phyloP scores from a whole-genome alignment of 2,888 invertebrate genomes.

The Hyposoter dolosus region DNA sequence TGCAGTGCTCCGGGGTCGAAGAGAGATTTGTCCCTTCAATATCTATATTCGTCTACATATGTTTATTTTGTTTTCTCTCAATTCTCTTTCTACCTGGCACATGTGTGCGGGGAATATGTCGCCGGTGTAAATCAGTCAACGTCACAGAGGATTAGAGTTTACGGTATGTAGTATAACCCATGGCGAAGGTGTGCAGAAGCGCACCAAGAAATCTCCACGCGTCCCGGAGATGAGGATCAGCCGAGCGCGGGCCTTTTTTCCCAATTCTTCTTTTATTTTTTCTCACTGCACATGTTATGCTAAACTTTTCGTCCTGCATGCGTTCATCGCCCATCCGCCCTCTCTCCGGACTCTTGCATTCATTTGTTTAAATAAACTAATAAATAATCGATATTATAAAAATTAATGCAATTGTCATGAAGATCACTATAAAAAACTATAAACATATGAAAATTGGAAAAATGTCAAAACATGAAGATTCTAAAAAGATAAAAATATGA shows the following conservation, averaged over 20 bases:
- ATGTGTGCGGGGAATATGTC: constrained; percentile 75
- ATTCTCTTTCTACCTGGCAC: constrained; percentile 23
- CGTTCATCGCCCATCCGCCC: constrained; percentile 32
- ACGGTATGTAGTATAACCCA: constrained; percentile 70
- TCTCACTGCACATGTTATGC: constrained; percentile 34
- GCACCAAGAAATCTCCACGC: constrained; percentile 41
- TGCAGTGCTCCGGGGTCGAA: constrained; percentile 16
- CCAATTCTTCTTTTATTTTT: constrained; percentile 23
- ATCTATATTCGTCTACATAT: constrained; percentile 10
- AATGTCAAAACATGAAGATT: too few relatives aligned
- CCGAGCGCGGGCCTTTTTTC: constrained; percentile 12
- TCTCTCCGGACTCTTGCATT: constrained; percentile 16
- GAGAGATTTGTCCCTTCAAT: constrained; percentile 38
- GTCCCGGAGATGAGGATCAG: constrained; percentile 42
- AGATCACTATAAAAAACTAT: background rate
- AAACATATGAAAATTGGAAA: background rate
- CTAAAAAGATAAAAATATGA: too few relatives aligned
- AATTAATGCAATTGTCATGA: background rate
- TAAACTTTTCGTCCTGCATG: constrained; percentile 26
- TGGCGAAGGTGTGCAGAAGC: constrained; percentile 47
- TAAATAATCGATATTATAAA: background rate
- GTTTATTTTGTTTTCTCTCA: background rate
- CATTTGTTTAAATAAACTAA: background rate
- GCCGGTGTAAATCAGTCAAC: constrained; percentile 82
- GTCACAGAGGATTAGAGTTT: constrained; percentile 80